phyloP scores from a whole-genome alignment of 2,113 vertebrate species.

The Piprites chloris region DNA sequence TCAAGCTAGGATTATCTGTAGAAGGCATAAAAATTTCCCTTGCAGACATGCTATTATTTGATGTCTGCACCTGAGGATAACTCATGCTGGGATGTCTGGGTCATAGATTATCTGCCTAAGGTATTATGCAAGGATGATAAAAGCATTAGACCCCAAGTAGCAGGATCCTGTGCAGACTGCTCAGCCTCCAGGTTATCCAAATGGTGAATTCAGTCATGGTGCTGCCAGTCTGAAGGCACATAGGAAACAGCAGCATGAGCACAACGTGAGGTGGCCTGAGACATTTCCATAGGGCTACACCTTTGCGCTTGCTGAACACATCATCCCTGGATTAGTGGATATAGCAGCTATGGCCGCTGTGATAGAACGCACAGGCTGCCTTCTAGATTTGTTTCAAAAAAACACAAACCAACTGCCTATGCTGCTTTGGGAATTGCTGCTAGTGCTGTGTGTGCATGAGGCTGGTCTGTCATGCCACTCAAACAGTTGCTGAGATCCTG shows the following conservation, averaged over 20 bases:
- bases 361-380: not conserved
- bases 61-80: not conserved
- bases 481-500: not conserved
- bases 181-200: not conserved
- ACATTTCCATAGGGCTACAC: accelerated
- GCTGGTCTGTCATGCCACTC: not conserved
- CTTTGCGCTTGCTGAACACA: not conserved
- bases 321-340: not conserved
- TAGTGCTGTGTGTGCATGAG: accelerated
- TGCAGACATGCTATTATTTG: not conserved
- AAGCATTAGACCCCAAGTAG: accelerated
- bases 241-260: accelerated
- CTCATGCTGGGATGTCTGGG: not conserved
- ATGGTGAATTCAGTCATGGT: not conserved
- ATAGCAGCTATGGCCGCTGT: accelerated
- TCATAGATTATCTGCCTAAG: not conserved
- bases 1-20: not conserved
- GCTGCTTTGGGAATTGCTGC: not conserved
- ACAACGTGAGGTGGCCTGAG: not conserved
- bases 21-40: not conserved
- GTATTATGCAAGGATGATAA: accelerated
- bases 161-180: not conserved
- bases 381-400: not conserved
- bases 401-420: accelerated
- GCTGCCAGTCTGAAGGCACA: accelerated